These are phyloP conservation scores for Chelonia mydas DNA, from an alignment of 2,797 vertebrate genomes.

Conservation along the genomic window DNA sequence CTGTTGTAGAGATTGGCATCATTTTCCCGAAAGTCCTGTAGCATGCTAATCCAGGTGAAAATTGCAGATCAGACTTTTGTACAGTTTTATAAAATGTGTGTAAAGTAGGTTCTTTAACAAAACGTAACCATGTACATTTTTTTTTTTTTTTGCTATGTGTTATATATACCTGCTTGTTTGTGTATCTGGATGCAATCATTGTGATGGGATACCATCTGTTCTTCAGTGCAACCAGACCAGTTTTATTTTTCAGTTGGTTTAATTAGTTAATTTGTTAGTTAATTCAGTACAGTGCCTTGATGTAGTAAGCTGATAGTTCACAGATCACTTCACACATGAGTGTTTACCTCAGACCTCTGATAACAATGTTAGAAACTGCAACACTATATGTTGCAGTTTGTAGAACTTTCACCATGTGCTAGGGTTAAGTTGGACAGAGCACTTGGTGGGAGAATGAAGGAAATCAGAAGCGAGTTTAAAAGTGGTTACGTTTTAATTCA, in stretches of 20 bases:
- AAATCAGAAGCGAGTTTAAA: background rate
- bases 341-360: background rate
- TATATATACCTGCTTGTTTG: background rate
- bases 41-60: background rate
- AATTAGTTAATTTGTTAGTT: constrained; percentile 36
- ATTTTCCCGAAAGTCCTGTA: background rate
- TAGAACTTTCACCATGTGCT: background rate
- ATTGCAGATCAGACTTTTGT: background rate
- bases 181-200: background rate
- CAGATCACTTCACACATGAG: constrained; percentile 17
- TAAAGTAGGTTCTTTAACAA: background rate
- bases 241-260: constrained; percentile 42
- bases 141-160: background rate
- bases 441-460: background rate
- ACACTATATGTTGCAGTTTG: background rate
- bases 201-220: background rate
- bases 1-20: background rate
- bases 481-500: background rate
- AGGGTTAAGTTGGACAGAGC: background rate
- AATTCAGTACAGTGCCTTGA: background rate
- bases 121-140: background rate
- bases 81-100: background rate
- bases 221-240: constrained; percentile 14
- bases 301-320: constrained; percentile 14
- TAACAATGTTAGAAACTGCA: background rate